Evolutionary conservation across 2,888 invertebrate genomes (phyloP), one percentile per base, ranked within the genome.

Genomic region (Microctonus hyperodae): DNA sequence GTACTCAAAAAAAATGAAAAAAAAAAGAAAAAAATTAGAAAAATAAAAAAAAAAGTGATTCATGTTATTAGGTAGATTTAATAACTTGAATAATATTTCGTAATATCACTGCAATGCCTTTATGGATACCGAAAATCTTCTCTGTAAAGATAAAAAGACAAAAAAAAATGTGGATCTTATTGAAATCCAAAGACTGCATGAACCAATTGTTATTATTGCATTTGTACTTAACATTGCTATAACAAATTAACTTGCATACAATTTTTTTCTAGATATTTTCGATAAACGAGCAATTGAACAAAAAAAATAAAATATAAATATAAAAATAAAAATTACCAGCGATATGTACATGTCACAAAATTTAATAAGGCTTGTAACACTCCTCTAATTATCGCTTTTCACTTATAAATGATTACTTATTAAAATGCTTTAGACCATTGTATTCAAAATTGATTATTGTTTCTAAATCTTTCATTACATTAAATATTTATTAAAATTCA

Each of bases 131-230:
- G 48, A 48, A 48, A 44, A 48, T 44, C 58, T 63, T 37, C 64
- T 67, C 48, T 33, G 20, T 57, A 65, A 56, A 3, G 11, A 44
- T 55, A 59, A 51, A 51, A 51, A 58, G 23, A 40, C n/a, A 44
- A 61, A 48, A 69, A 65, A 62, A 53, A 13, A 28, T 48, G 66
- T 69, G 61, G 64, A 66, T 66, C 64, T 64, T 61, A 65, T 58
- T 51, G 64, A 65, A 65, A 65, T 65, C 64, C 58, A 59, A 65
- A 65, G 64, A 65, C 64, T 65, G 64, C 64, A 65, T 65, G 64
- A 65, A 65, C 64, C 64, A 58, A 58, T 58, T 64, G 50, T 55
- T 55, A 59, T 51, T 48, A 67, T 68, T 62, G 67, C 58, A 44
- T 56, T 63, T 37, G 48, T 66, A 25, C 66, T 63, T 28, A 44